Base-by-base conservation (phyloP, 2,797 vertebrate species). In the Ispidina lecontei region DNA sequence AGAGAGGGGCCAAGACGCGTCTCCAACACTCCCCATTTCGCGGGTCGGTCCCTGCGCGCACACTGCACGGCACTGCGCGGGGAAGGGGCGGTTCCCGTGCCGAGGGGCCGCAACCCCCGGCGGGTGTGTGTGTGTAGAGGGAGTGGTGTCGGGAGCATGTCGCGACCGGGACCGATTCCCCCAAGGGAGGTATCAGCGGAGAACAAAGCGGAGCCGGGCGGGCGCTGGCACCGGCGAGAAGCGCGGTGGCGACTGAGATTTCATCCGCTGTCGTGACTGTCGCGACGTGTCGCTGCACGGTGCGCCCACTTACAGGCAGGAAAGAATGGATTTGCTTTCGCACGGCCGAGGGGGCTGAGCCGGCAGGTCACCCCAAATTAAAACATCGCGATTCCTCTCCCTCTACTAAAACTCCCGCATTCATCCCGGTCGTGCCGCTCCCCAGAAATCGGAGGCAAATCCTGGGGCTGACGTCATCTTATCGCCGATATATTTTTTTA, bases 151-250 rank as follows among this genome's bases (percentile, higher is more conserved):
- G 15, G 31, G 35, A 81, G 8, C 33, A 3, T 25, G 55, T 86
- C 64, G 55, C 51, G 55, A 64, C 77, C 4, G 33, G 23, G 44
- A 55, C 4, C 19, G 28, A 9, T n/a, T 6, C 25, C 46, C 25
- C 26, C 20, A 9, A 18, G 59, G 55, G 73, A 14, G 44, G 51
- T 28, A 55, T 22, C 63, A 19, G 33, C 19, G 28, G 41, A 60
- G 91, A 83, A 91, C 88, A 91, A 94, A 86, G 88, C 64, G 16
- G 39, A 28, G 49, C 49, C 26, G 26, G 26, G 83, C 37, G 44
- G 75, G 43, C 4, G 6, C 21, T 2, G 64, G 6, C 97, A 95
- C 96, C 95, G 91, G 96, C 91, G 94, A 96, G 96, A 4, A 96
- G 95, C 88, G 17, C 2, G 14, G 13, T 3, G 26, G 16, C 2